A percentile compares a stretch with the other conserved stretches of the same genome.
These are phyloP conservation scores for Paramisgurnus dabryanus DNA, from an alignment of 2,113 vertebrate genomes.

Conservation along the genomic window DNA sequence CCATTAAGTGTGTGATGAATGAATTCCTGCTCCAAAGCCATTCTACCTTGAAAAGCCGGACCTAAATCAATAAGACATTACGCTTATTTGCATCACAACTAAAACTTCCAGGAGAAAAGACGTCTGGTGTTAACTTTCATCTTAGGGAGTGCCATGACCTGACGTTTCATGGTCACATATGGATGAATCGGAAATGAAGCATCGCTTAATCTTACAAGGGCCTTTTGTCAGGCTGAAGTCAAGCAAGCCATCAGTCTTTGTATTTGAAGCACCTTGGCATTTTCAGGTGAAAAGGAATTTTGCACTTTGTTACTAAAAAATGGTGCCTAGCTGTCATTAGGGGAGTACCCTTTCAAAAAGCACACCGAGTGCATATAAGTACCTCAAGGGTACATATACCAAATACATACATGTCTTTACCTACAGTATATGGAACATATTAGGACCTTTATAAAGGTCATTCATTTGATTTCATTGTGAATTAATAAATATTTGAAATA, in stretches of 20 bases:
- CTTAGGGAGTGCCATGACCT: conserved; percentile 62
- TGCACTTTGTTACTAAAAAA: no score
- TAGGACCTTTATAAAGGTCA: no score
- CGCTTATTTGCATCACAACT: conserved; percentile 64
- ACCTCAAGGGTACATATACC: no score
- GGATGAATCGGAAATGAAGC: conserved; percentile 56
- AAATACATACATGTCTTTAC: no score
- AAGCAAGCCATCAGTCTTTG: conserved; percentile 51
- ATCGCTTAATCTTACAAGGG: conserved; percentile 34
- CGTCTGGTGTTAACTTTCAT: conserved; percentile 51
- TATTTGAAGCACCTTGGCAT: neutral
- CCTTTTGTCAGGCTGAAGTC: conserved; percentile 18
- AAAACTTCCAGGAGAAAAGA: conserved; percentile 30
- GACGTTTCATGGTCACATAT: conserved; percentile 62
- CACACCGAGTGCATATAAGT: no score
- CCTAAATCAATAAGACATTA: conserved; percentile 57
- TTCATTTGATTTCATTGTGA: no score
- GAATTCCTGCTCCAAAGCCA: conserved; percentile 71
- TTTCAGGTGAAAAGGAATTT: neutral
- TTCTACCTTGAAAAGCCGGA: conserved; percentile 78
- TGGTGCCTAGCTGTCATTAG: no score
- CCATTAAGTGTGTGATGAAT: conserved; percentile 73
- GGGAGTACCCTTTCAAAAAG: no score
- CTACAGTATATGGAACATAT: no score
- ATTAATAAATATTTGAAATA: no score